Conservation (phyloP, 2,888 invertebrate species). For the Epinotia ramella region DNA sequence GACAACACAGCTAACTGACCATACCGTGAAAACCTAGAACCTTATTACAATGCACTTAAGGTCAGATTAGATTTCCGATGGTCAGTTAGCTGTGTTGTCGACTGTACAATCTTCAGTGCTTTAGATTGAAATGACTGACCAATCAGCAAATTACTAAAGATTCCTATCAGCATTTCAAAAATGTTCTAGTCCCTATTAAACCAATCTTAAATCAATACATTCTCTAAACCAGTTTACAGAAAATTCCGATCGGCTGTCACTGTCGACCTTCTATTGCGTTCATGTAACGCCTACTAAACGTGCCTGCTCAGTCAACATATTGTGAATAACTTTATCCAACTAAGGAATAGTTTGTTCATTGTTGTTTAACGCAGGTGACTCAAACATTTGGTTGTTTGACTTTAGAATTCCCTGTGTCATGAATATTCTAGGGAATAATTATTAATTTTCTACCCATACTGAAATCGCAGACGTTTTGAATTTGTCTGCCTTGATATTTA, state of each 20-base stretch:
- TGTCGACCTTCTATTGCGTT: conserved; percentile 34
- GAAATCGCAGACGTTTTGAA: no score
- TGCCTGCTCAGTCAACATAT: conserved; percentile 23
- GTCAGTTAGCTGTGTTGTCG: no score
- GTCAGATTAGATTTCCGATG: no score
- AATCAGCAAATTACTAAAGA: background rate
- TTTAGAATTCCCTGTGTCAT: background rate
- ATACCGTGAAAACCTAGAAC: no score
- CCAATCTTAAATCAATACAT: conserved; percentile 36
- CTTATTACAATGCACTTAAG: no score
- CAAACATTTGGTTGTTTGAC: conserved; percentile 28
- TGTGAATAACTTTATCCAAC: conserved; percentile 33
- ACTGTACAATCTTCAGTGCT: background rate
- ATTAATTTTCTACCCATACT: no score
- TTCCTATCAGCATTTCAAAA: conserved; percentile 3
- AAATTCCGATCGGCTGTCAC: conserved; percentile 38
- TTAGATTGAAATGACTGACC: background rate
- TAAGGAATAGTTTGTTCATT: conserved; percentile 9
- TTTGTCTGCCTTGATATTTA: no score
- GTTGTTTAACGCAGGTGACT: conserved; percentile 31
- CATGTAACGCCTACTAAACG: conserved; percentile 37
- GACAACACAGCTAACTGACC: no score
- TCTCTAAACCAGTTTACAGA: conserved; percentile 28
- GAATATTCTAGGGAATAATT: no score
- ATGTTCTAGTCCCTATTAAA: conserved; percentile 1